phyloP scores from a whole-genome alignment of 2,113 vertebrate species.

The Strigops habroptila region DNA sequence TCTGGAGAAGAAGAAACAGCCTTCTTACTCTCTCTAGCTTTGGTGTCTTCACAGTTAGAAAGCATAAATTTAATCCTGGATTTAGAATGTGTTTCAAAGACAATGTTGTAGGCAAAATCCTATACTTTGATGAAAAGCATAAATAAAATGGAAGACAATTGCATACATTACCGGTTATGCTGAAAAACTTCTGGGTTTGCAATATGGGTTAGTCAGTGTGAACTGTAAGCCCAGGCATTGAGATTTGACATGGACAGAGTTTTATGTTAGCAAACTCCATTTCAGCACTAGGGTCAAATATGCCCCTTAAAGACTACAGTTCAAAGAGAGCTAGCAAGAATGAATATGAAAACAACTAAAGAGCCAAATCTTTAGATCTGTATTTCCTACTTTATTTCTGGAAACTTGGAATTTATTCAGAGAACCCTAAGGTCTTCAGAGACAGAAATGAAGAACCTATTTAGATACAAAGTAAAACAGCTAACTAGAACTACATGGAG shows the following conservation, averaged over 20 bases:
- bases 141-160: neutral
- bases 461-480: neutral
- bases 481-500: neutral
- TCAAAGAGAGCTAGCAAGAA: neutral
- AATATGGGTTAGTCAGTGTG: neutral
- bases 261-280: neutral
- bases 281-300: neutral
- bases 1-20: neutral
- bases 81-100: neutral
- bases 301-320: neutral
- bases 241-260: neutral
- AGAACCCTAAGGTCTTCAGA: neutral
- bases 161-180: neutral
- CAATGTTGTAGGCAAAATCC: neutral
- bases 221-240: neutral
- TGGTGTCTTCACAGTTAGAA: neutral
- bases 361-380: neutral
- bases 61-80: neutral
- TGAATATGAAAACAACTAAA: neutral
- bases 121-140: neutral
- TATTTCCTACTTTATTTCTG: neutral
- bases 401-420: conserved; percentile 25
- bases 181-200: neutral
- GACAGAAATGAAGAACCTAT: neutral
- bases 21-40: neutral